These are phyloP conservation scores for Darevskia nairensis DNA, from an alignment of 2,797 vertebrate species.

Conservation along the genomic window DNA sequence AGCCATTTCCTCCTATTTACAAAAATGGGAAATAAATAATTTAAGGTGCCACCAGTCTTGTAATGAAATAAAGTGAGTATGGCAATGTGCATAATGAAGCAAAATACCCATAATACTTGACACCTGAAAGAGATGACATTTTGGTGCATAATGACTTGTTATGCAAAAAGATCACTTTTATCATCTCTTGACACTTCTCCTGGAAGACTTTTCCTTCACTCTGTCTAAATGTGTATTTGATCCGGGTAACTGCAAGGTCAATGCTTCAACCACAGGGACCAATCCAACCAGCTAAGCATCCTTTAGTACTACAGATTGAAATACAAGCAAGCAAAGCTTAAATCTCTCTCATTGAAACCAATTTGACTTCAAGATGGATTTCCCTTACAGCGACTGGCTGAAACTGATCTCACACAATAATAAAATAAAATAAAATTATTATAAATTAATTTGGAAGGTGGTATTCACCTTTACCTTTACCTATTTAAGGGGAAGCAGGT, in stretches of 20 bases:
- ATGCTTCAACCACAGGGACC: background rate
- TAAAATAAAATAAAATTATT: no score
- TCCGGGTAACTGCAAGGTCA: background rate
- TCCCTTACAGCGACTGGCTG: background rate
- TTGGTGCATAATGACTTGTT: slow-evolving; percentile 12
- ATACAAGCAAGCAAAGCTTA: background rate
- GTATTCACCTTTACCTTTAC: no score
- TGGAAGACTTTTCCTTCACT: background rate
- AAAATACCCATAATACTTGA: slow-evolving; percentile 44
- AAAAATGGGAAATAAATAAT: slow-evolving; percentile 59
- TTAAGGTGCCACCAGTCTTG: slow-evolving; percentile 49
- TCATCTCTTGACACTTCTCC: background rate
- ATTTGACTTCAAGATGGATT: background rate
- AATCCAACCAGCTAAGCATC: background rate
- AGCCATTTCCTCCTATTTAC: slow-evolving; percentile 60
- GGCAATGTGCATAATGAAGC: slow-evolving; percentile 50
- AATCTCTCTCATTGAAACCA: background rate
- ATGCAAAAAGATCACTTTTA: background rate
- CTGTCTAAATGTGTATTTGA: background rate
- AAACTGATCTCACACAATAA: background rate
- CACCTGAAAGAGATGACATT: background rate
- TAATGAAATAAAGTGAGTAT: slow-evolving; percentile 56
- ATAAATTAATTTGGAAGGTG: no score
- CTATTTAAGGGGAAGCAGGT: no score
- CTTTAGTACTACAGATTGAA: background rate